These are phyloP conservation scores for Leptinotarsa rubiginosa DNA, from an alignment of 2,888 invertebrate genomes.

Conservation along the genomic window DNA sequence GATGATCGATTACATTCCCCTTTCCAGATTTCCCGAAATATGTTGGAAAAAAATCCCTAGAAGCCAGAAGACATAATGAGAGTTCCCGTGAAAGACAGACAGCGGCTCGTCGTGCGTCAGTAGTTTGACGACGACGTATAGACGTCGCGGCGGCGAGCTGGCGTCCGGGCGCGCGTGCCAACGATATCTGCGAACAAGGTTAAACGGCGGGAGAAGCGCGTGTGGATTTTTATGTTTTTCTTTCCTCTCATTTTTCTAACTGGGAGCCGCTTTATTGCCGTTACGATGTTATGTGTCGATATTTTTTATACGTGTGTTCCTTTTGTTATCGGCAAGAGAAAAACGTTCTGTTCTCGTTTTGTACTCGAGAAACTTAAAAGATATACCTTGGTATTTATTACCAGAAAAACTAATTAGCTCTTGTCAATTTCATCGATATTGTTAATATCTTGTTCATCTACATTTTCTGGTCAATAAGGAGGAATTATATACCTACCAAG, in stretches of 20 bases:
- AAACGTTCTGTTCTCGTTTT: neutral
- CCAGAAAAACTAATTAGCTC: too few relatives aligned
- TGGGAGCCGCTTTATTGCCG: constrained; percentile 4
- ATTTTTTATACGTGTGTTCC: neutral
- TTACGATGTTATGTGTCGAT: constrained; percentile 5
- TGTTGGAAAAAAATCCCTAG: too few relatives aligned
- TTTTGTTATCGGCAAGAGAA: neutral
- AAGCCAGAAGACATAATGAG: too few relatives aligned
- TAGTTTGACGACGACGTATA: constrained; percentile 45
- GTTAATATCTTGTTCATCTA: too few relatives aligned
- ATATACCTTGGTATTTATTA: neutral
- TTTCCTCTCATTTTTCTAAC: neutral
- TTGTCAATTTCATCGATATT: too few relatives aligned
- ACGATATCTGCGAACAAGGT: constrained; percentile 56
- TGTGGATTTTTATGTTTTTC: constrained; percentile 33
- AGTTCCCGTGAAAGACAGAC: neutral
- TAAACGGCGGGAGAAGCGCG: constrained; percentile 42
- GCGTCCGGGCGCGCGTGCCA: constrained; percentile 63
- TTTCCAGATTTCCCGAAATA: too few relatives aligned
- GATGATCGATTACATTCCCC: too few relatives aligned
- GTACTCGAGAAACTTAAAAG: neutral
- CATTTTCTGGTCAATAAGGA: too few relatives aligned
- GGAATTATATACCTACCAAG: too few relatives aligned
- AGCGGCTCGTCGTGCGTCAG: constrained; percentile 1
- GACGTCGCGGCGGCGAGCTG: constrained; percentile 61